Evolutionary conservation across 2,797 vertebrate species (phyloP), one percentile per base, ranked within the genome.

Genomic region (Sphenopsis melanotis): DNA sequence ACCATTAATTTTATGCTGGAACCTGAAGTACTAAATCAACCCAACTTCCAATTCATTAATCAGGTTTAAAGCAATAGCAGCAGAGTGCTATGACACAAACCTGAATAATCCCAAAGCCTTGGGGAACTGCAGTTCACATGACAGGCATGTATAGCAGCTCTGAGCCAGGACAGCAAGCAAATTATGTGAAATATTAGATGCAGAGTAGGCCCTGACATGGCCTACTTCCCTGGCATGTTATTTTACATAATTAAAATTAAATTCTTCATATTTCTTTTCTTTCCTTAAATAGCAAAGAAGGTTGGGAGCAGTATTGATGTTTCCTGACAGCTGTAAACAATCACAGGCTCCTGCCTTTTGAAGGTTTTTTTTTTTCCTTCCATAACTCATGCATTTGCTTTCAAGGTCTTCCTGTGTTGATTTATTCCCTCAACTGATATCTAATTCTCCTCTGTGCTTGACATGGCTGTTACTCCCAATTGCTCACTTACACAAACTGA

Each of bases 181-280:
- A 84, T 94, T n/a, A 86, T 37, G 52, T 44, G 55, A 94, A 90
- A 91, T 32, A 56, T 82, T 80, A 95, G 74, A 92, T 44, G 76
- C n/a, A 75, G 41, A 53, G 71, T 76, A 89, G 79, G 55, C 32
- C 59, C 71, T 85, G 79, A 66, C 72, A 95, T 12, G 32, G 52
- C 83, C 61, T 52, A n/a, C 84, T 95, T 93, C 41, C 87, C 64
- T 79, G 46, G 47, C 0, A 2, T 77, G 49, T 68, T 94, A 71
- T 94, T 96, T 94, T 89, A 85, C 74, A 83, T 60, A 92, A 96
- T 66, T 74, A 93, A 94, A 93, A 92, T 81, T 27, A 90, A 96
- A 92, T 94, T 96, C 29, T 76, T 94, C 46, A 61, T 55, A 83
- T 86, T 92, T 87, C 29, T 80, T 86, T 89, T 84, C 69, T 91